phyloP scores from a whole-genome alignment of 2,888 invertebrate species.

The Sinotaia quadrata region DNA sequence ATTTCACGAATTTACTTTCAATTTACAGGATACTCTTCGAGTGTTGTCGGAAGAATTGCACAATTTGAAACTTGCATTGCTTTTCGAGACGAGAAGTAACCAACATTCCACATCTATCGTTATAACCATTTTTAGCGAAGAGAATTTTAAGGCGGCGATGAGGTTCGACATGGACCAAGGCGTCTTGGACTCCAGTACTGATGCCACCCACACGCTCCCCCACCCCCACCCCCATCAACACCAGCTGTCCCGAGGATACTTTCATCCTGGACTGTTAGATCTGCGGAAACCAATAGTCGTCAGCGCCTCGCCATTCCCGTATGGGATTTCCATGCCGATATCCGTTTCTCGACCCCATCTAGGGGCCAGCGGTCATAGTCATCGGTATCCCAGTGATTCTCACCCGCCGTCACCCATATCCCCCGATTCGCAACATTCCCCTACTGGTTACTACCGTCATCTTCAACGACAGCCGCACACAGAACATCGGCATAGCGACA shows the following conservation, averaged over 20 bases:
- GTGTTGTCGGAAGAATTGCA: no score
- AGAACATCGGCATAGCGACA: neutral
- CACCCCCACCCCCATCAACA: slow-evolving; percentile 15
- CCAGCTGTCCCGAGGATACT: slow-evolving; percentile 10
- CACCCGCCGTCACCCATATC: slow-evolving; percentile 16
- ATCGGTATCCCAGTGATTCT: neutral
- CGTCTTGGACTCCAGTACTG: slow-evolving; percentile 2
- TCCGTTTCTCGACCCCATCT: neutral
- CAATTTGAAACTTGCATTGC: no score
- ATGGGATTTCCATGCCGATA: neutral
- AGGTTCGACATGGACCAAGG: slow-evolving; percentile 23
- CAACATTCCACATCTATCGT: no score
- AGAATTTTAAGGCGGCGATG: slow-evolving; percentile 21
- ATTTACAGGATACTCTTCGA: no score
- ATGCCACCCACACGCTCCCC: neutral
- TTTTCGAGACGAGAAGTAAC: no score
- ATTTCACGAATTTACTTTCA: no score
- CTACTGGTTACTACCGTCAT: neutral
- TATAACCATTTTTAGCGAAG: no score
- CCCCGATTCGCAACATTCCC: neutral
- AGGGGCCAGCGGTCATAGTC: neutral
- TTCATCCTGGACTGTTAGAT: slow-evolving; percentile 5
- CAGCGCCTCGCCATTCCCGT: neutral
- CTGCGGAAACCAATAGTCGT: slow-evolving; percentile 14
- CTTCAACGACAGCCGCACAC: neutral